Conservation (phyloP, 2,797 vertebrate genomes). For the Poecilia gillii region DNA sequence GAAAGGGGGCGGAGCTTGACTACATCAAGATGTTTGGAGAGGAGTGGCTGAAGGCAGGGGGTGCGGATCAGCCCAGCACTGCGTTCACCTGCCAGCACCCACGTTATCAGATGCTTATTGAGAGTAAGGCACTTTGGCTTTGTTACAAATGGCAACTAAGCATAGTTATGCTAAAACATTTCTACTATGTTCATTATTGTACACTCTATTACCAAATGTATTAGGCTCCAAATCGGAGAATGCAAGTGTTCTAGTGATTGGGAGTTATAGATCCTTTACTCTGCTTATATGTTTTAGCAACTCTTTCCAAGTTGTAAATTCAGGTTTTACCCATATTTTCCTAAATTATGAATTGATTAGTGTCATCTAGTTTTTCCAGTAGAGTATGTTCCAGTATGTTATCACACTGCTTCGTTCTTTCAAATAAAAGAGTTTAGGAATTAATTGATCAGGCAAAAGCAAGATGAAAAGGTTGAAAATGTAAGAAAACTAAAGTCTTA, state of each 20-base stretch:
- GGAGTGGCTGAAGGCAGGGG: constrained; percentile 88
- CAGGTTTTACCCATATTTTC: no score
- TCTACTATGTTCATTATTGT: neutral
- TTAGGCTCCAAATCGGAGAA: neutral
- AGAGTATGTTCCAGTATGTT: neutral
- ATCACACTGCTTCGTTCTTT: neutral
- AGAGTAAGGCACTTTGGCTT: constrained; percentile 79
- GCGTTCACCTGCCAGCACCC: constrained; percentile 87
- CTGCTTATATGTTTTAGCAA: no score
- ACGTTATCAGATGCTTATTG: constrained; percentile 83
- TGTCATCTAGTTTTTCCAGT: no score
- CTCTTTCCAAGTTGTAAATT: no score
- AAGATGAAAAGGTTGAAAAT: neutral
- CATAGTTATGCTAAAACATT: neutral
- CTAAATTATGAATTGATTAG: no score
- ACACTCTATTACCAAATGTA: neutral
- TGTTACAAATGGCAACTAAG: neutral
- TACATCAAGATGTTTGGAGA: constrained; percentile 91
- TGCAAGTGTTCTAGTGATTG: neutral
- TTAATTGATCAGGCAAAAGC: neutral
- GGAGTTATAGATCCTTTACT: neutral
- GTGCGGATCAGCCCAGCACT: constrained; percentile 75
- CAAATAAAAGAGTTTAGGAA: neutral
- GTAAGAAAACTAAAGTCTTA: neutral
- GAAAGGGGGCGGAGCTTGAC: constrained; percentile 92